Conservation (phyloP, 1,140 invertebrate species). For the Sitophilus oryzae region DNA sequence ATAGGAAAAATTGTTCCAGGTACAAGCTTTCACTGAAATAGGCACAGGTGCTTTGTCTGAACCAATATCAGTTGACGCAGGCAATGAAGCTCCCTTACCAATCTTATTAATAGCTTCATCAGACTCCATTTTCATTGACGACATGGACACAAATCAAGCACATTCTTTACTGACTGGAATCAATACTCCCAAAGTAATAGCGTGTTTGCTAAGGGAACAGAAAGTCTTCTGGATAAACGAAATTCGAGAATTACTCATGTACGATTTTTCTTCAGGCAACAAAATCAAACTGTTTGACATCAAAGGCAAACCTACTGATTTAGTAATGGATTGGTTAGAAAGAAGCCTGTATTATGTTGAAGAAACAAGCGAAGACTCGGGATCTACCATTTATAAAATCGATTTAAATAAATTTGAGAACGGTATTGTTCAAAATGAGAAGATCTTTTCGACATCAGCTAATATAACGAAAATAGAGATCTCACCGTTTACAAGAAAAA, state of each 20-base stretch:
- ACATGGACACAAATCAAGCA: slow-evolving; percentile 62
- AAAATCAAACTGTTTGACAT: slow-evolving; percentile 60
- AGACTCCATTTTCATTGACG: slow-evolving; percentile 65
- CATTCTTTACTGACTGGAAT: slow-evolving; percentile 53
- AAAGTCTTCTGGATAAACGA: slow-evolving; percentile 81
- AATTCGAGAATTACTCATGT: slow-evolving; percentile 66
- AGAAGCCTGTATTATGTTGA: slow-evolving; percentile 77
- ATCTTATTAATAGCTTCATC: slow-evolving; percentile 66
- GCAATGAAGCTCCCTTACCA: slow-evolving; percentile 67
- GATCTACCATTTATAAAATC: slow-evolving; percentile 50
- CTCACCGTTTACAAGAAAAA: slow-evolving; percentile 63
- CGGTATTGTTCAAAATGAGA: slow-evolving; percentile 44
- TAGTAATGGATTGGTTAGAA: slow-evolving; percentile 82
- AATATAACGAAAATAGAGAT: slow-evolving; percentile 61
- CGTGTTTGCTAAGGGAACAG: slow-evolving; percentile 60
- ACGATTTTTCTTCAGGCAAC: slow-evolving; percentile 49
- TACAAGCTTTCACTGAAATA: slow-evolving; percentile 70
- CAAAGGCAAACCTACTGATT: slow-evolving; percentile 57
- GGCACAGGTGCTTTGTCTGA: slow-evolving; percentile 64
- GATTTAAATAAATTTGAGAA: slow-evolving; percentile 51
- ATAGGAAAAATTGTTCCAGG: too few species aligned
- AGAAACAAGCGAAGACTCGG: slow-evolving; percentile 46
- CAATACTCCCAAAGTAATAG: slow-evolving; percentile 57
- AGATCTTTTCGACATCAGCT: slow-evolving; percentile 47
- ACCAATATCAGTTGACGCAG: slow-evolving; percentile 55